These are phyloP conservation scores for Istiophorus platypterus DNA, from an alignment of 2,113 vertebrate species.

Conservation along the genomic window DNA sequence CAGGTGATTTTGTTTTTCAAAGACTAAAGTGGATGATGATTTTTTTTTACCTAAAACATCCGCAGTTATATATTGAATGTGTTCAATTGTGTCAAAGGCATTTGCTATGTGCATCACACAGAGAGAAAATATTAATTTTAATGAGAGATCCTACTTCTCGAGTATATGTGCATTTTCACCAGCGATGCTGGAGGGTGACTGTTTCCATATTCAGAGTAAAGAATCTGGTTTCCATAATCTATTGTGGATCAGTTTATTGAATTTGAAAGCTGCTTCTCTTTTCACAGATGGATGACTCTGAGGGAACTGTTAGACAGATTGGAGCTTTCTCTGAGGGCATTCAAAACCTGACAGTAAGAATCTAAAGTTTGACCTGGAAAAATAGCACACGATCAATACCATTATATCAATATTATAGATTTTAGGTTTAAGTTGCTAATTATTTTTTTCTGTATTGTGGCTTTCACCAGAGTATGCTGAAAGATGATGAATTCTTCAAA, in stretches of 20 bases:
- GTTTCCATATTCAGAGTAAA: not conserved
- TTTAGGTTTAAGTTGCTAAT: not conserved
- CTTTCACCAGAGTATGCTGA: conserved; percentile 93
- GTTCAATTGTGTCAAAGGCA: too few relatives aligned
- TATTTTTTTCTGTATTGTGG: conserved; percentile 26
- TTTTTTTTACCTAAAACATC: not conserved
- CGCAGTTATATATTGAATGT: too few relatives aligned
- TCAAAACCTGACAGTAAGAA: conserved; percentile 96
- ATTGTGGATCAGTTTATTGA: not conserved
- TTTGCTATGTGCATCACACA: too few relatives aligned
- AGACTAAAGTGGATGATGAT: not conserved
- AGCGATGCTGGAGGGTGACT: not conserved
- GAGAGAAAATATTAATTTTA: too few relatives aligned
- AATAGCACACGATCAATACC: not conserved
- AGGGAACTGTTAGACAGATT: conserved; percentile 98
- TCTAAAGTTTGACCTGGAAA: not conserved
- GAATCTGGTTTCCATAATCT: not conserved
- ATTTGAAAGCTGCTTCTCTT: conserved; percentile 10
- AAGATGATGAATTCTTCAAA: conserved; percentile 97
- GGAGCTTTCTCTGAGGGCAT: conserved; percentile 98
- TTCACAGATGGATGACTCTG: conserved; percentile 97
- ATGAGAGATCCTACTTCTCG: not conserved
- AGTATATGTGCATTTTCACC: not conserved
- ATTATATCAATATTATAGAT: not conserved
- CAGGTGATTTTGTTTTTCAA: conserved; percentile 83